Evolutionary conservation across 2,113 vertebrate species (phyloP).

Genomic region (Aythya baeri): DNA sequence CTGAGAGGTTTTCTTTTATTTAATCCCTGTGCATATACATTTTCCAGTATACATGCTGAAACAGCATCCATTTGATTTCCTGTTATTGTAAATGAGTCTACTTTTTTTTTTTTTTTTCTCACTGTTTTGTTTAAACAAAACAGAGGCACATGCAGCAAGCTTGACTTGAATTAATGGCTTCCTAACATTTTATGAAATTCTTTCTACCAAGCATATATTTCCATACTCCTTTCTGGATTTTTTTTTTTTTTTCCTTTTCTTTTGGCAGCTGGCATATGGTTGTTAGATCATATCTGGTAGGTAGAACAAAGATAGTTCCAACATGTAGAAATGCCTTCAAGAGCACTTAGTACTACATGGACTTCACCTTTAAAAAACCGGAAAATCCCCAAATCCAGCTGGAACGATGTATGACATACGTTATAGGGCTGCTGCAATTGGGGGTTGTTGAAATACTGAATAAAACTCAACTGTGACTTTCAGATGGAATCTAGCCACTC

Average conservation of each 20-base stretch:
- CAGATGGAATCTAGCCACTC: neutral
- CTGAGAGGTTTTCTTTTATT: slow-evolving; percentile 8
- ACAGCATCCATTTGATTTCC: slow-evolving; percentile 27
- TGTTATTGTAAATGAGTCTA: slow-evolving; percentile 9
- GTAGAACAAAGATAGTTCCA: neutral
- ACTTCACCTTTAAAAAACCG: neutral
- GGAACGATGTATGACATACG: rapidly evolving
- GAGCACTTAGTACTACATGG: neutral
- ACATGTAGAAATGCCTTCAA: neutral
- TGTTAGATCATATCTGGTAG: neutral
- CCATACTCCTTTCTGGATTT: neutral
- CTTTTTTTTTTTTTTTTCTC: neutral
- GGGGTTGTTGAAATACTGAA: neutral
- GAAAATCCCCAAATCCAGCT: neutral
- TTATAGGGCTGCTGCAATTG: neutral
- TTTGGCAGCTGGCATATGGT: neutral
- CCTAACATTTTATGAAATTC: neutral
- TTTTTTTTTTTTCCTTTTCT: neutral
- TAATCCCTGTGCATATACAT: neutral
- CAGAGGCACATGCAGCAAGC: neutral
- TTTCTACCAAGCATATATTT: neutral
- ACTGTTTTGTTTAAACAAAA: neutral
- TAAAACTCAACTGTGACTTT: neutral
- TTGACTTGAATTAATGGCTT: slow-evolving; percentile 19
- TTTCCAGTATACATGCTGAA: slow-evolving; percentile 1